phyloP scores from a whole-genome alignment of 2,797 vertebrate species.

The Eulemur rubriventer region DNA sequence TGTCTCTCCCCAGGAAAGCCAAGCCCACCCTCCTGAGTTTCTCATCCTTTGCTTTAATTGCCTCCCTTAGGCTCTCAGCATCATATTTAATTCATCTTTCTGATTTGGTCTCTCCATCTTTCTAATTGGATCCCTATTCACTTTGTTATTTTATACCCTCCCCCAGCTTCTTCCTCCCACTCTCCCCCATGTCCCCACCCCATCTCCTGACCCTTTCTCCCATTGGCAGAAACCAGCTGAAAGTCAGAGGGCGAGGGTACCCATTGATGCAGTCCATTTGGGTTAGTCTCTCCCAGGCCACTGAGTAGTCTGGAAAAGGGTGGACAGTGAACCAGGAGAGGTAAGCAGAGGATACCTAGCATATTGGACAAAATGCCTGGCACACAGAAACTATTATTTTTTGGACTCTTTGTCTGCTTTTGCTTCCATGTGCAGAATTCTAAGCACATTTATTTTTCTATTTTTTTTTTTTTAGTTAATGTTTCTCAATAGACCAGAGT shows the following conservation, averaged over 20 bases:
- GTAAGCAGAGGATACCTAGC: background rate
- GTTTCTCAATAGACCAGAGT: constrained; percentile 43
- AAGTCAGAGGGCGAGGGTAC: background rate
- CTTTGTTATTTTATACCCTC: background rate
- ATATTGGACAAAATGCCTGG: background rate
- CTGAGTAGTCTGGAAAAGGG: background rate
- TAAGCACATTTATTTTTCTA: constrained; percentile 31
- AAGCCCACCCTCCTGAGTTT: background rate
- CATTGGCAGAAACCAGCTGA: background rate
- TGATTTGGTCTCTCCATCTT: background rate
- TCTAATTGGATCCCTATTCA: background rate
- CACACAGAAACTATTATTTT: background rate
- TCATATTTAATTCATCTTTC: background rate
- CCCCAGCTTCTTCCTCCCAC: background rate
- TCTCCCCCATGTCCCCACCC: background rate
- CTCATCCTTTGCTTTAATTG: background rate
- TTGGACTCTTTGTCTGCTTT: background rate
- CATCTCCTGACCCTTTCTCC: background rate
- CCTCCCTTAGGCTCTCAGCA: background rate
- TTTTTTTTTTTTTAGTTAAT: background rate
- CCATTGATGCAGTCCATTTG: background rate
- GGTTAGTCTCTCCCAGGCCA: background rate
- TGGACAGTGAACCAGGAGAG: background rate
- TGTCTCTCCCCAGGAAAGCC: background rate
- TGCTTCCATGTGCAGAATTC: constrained; percentile 36